Evolutionary conservation across 2,888 invertebrate species (phyloP), one percentile per base, ranked within the genome.

Genomic region (Drosophila mulleri): DNA sequence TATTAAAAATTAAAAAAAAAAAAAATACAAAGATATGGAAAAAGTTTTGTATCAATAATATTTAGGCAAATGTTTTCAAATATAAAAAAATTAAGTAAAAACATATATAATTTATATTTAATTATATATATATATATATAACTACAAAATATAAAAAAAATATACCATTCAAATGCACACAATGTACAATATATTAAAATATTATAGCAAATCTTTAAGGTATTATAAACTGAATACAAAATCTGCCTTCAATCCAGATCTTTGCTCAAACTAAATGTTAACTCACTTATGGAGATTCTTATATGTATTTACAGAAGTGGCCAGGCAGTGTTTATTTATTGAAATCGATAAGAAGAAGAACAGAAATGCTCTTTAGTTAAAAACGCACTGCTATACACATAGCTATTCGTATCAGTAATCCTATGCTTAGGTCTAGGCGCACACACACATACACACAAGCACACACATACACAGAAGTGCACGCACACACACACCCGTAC

Each of bases 401-500:
- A 48, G 60, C 75, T 75, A 75, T 39, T 59, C 54, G 54, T 62
- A 62, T 61, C 41, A 18, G 35, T 47, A 41, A 71, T 20, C 29
- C 54, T 58, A 58, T 52, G 26, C 72, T 71, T 73, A 72, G 12
- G 41, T 54, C 82, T 73, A 77, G 67, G 74, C 64, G 77, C 75
- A 61, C 47, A 56, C 59, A 58, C 63, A 64, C 56, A 29, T 7
- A 23, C 48, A 32, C 48, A 18, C 6, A 47, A 12, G n/a, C 39
- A 23, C 23, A 11, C 23, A 39, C 39, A 23, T n/a, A 11, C 23
- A 39, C 11, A 18, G 20, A 52, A 7, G 26, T 2, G 26, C 16
- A 48, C 6, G 29, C 9, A 29, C 23, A 32, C 32, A 32, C 32
- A 18, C 42, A 41, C 44, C 14, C 20, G n/a, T 7, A 50, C 18